Conservation (phyloP, 1,140 invertebrate species). For the Pogonus chalceus region DNA sequence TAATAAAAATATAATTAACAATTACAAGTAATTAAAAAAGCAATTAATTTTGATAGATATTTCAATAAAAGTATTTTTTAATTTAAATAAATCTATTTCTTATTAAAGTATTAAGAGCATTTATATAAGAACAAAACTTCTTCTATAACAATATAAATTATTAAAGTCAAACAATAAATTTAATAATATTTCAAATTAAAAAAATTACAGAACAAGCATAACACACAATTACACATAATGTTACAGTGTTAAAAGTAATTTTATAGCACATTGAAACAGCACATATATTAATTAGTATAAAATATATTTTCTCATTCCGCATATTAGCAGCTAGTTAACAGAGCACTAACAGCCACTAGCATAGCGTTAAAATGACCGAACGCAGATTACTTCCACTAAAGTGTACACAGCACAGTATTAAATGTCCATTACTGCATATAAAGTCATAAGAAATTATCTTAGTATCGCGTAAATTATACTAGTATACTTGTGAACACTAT, state of each 20-base stretch:
- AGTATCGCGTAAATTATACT: not conserved
- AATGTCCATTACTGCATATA: slow-evolving; percentile 3
- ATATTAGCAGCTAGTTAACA: slow-evolving; percentile 1
- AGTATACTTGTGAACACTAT: no score
- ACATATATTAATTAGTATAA: not conserved
- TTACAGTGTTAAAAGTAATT: not conserved
- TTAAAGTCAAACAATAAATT: no score
- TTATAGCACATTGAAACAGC: not conserved
- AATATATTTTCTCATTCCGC: not conserved
- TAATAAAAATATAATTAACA: no score
- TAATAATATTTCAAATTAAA: no score
- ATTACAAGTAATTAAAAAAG: no score
- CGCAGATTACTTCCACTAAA: not conserved
- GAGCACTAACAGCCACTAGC: not conserved
- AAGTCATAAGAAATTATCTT: slow-evolving; percentile 6
- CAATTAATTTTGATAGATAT: no score
- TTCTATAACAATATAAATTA: no score
- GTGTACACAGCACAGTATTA: not conserved
- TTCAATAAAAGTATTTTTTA: no score
- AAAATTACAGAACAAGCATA: not conserved
- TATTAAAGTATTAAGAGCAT: no score
- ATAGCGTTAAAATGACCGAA: not conserved
- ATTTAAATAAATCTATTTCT: no score
- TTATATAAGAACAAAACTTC: no score
- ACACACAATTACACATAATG: not conserved